phyloP scores from a whole-genome alignment of 2,888 invertebrate genomes.

The Tryphoninae sp. region DNA sequence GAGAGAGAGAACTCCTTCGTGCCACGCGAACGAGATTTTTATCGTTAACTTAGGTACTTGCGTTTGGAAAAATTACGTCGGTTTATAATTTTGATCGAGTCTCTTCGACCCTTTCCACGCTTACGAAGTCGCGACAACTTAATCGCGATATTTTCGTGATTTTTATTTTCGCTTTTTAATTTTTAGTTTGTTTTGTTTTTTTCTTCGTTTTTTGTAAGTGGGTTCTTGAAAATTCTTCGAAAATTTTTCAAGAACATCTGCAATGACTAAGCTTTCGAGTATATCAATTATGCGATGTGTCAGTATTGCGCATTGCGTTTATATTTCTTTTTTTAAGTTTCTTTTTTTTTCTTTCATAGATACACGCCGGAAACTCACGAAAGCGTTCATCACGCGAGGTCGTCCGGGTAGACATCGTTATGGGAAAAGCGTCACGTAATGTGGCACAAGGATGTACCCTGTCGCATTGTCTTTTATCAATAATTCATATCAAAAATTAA shows the following conservation, averaged over 20 bases:
- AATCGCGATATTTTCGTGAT: conserved; percentile 22
- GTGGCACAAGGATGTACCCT: conserved; percentile 22
- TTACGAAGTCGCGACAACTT: conserved; percentile 13
- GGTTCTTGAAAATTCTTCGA: neutral
- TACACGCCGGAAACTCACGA: conserved; percentile 1
- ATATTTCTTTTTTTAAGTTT: too few relatives aligned
- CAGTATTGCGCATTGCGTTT: neutral
- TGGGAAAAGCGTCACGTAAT: conserved; percentile 5
- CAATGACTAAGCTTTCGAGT: neutral
- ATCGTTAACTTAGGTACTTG: conserved; percentile 3
- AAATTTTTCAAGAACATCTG: neutral
- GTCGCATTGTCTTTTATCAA: neutral
- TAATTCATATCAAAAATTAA: neutral
- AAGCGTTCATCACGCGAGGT: conserved; percentile 47
- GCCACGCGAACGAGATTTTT: conserved; percentile 41
- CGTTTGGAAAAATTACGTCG: conserved; percentile 36
- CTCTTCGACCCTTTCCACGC: neutral
- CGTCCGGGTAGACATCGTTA: conserved; percentile 9
- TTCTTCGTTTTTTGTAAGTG: neutral
- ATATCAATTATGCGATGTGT: neutral
- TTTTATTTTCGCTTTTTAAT: neutral
- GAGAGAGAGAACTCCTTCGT: conserved; percentile 12
- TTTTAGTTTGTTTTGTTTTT: neutral
- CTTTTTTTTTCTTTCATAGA: neutral
- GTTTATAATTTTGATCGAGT: conserved; percentile 43